phyloP scores from a whole-genome alignment of 2,888 invertebrate genomes.

The Allolobophora icterica region DNA sequence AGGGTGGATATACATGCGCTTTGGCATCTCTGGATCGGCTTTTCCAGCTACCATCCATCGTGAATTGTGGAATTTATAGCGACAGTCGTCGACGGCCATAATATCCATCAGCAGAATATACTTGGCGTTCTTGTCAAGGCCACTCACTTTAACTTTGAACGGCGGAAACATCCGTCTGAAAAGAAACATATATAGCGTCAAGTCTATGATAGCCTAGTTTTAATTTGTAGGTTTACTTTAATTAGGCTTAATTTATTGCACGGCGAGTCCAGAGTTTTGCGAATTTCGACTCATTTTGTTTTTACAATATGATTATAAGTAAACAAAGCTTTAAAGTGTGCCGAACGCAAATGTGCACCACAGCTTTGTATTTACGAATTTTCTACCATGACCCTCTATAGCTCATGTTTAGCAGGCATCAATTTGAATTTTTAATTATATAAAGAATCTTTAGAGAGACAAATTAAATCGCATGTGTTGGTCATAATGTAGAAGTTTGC shows the following conservation, averaged over 20 bases:
- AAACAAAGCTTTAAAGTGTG: too few relatives aligned
- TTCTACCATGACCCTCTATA: background rate
- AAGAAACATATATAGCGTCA: background rate
- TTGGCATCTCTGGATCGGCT: slow-evolving; percentile 75
- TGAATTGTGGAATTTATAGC: slow-evolving; percentile 69
- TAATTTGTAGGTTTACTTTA: background rate
- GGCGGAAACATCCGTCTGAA: slow-evolving; percentile 99
- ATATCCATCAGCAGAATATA: slow-evolving; percentile 98
- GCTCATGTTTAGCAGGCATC: background rate
- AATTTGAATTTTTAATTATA: background rate
- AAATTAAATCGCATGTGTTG: too few relatives aligned
- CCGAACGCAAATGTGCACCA: too few relatives aligned
- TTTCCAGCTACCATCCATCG: slow-evolving; percentile 81
- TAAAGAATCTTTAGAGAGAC: background rate
- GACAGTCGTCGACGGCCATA: slow-evolving; percentile 83
- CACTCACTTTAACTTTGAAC: slow-evolving; percentile 97
- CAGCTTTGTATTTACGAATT: too few relatives aligned
- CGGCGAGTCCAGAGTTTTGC: background rate
- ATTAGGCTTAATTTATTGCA: background rate
- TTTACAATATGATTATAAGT: too few relatives aligned
- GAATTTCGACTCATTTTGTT: too few relatives aligned
- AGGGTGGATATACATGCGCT: slow-evolving; percentile 98
- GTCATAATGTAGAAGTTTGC: too few relatives aligned
- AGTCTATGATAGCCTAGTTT: background rate
- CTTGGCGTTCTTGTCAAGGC: slow-evolving; percentile 96